Conservation (phyloP, 2,797 vertebrate species). For the Pseudochirops cupreus region DNA sequence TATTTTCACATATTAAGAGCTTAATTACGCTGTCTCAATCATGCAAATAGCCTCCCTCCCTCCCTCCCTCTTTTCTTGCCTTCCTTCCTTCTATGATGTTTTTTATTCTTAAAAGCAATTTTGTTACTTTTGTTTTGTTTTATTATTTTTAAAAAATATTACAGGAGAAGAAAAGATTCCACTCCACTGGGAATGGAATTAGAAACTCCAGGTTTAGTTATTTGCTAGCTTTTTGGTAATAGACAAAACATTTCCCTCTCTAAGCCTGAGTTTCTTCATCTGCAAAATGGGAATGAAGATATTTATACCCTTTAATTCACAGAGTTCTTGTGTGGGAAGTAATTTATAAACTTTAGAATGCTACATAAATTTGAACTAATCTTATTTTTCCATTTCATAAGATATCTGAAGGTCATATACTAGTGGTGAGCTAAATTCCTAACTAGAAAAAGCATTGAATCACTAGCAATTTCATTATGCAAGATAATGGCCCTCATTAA, state of each 20-base stretch:
- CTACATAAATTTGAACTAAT: neutral
- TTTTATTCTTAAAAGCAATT: neutral
- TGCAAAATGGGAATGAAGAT: constrained; percentile 2
- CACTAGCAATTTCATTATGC: constrained; percentile 44
- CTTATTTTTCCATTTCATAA: neutral
- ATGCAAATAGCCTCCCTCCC: no score
- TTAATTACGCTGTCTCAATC: no score
- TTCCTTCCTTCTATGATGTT: neutral
- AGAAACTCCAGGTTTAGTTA: neutral
- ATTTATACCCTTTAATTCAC: neutral
- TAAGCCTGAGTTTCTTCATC: neutral
- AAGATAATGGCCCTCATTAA: constrained; percentile 22
- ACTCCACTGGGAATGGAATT: neutral
- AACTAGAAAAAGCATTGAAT: neutral
- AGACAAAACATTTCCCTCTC: neutral
- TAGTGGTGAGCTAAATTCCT: constrained; percentile 48
- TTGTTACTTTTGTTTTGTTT: neutral
- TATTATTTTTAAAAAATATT: neutral
- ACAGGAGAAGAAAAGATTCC: neutral
- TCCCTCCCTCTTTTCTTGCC: neutral
- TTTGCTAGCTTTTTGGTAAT: neutral
- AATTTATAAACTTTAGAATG: neutral
- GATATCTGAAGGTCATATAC: constrained; percentile 51
- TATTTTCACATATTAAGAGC: no score
- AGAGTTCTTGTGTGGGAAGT: neutral